Evolutionary conservation across 2,888 invertebrate species (phyloP).

Genomic region (Oxyscelio sp.): DNA sequence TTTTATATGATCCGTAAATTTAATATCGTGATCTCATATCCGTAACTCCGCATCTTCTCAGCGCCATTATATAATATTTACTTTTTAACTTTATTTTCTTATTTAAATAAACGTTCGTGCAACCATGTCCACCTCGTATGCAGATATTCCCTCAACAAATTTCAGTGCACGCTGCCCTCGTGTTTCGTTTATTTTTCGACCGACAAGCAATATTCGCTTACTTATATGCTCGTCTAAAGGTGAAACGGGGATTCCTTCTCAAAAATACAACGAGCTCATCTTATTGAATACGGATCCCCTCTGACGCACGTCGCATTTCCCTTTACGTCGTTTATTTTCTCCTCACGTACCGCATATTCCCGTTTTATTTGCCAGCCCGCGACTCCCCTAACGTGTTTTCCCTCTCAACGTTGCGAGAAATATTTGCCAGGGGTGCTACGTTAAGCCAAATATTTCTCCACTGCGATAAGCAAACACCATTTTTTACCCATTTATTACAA

Average conservation of each 20-base stretch:
- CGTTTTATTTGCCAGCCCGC: slow-evolving; percentile 78
- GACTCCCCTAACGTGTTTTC: slow-evolving; percentile 75
- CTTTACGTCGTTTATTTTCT: slow-evolving; percentile 77
- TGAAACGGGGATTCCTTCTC: slow-evolving; percentile 66
- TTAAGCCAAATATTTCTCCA: slow-evolving; percentile 50
- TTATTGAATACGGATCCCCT: slow-evolving; percentile 74
- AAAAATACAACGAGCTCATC: slow-evolving; percentile 68
- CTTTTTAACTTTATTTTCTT: slow-evolving; percentile 19
- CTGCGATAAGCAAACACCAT: slow-evolving; percentile 42
- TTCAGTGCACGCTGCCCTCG: slow-evolving; percentile 39
- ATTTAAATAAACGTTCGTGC: slow-evolving; percentile 6
- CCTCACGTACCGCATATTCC: slow-evolving; percentile 78
- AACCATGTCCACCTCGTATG: slow-evolving; percentile 22
- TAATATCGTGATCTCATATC: background rate
- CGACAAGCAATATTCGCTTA: slow-evolving; percentile 71
- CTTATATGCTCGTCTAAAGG: slow-evolving; percentile 59
- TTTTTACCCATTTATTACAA: slow-evolving; percentile 53
- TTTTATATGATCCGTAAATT: background rate
- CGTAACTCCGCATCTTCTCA: background rate
- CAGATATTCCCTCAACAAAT: slow-evolving; percentile 38
- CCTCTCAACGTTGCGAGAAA: slow-evolving; percentile 78
- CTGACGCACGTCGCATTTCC: slow-evolving; percentile 72
- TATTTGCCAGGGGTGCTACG: slow-evolving; percentile 77
- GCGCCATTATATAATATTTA: slow-evolving; percentile 12
- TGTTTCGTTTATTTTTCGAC: slow-evolving; percentile 51